Base-by-base conservation (phyloP, 2,113 vertebrate species). In the Erpornis zantholeuca region DNA sequence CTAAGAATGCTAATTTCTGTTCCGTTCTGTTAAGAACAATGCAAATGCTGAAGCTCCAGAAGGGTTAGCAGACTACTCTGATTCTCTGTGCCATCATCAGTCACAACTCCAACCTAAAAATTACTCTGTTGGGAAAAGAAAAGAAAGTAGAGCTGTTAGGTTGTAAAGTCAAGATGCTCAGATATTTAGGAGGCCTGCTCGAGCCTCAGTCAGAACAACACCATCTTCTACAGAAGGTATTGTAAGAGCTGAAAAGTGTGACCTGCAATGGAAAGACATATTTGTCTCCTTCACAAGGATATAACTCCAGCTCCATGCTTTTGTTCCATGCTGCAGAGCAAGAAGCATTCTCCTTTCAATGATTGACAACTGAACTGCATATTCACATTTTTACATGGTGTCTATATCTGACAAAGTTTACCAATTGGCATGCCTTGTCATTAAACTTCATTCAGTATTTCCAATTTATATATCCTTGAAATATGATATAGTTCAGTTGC, bases 311-410 rank as follows among this genome's bases (percentile, higher is more conserved):
- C 4, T 95, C 23, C 31, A 66, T 0, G 0, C 4, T 88, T 44
- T 65, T 83, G 7, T 38, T 78, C 27, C 29, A 28, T 4, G 22
- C 85, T 63, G 52, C 45, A 53, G 49, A 40, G 18, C 61, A 42
- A 81, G 22, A 65, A 70, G 42, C 4, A 44, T 54, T 84, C 3
- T 3, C 40, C 42, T 77, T 84, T 73, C 0, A 0, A 33, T 1
- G 2, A 61, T 14, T 54, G 68, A n/a, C 11, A 66, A 44, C 7
- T 40, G 71, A 92, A 79, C 29, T 64, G 12, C 12, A 21, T 42
- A n/a, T 0, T 2, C 12, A n/a, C 0, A 2, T 25, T 31, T 94
- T 83, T 42, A 33, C 38, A 35, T 1, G 1, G 6, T 56, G 56
- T 36, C 6, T 36, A 7, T 33, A 61, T 33, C 27, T 61, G 35